These are phyloP conservation scores for Subacronicta megacephala DNA, from an alignment of 2,888 invertebrate genomes.

Conservation along the genomic window DNA sequence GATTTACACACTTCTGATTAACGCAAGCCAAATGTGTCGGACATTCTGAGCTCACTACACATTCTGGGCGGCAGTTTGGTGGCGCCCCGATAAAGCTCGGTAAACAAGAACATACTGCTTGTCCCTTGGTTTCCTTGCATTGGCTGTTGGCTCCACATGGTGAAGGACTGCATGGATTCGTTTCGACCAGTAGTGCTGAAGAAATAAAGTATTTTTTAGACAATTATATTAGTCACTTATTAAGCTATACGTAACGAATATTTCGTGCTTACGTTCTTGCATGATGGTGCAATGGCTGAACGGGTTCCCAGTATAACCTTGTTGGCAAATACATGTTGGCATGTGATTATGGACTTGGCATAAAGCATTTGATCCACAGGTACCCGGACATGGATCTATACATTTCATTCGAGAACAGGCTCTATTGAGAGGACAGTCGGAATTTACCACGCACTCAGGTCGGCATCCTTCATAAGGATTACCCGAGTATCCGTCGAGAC, in stretches of 20 bases:
- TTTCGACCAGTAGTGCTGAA: slow-evolving; percentile 74
- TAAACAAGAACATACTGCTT: slow-evolving; percentile 93
- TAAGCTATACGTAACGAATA: neutral
- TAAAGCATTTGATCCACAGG: slow-evolving; percentile 93
- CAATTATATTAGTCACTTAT: neutral
- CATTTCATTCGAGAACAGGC: slow-evolving; percentile 94
- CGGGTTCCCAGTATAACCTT: slow-evolving; percentile 92
- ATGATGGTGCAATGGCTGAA: slow-evolving; percentile 89
- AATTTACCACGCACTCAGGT: slow-evolving; percentile 93
- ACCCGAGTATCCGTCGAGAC: slow-evolving; percentile 91
- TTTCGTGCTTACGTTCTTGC: slow-evolving; percentile 78
- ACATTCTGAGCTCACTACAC: slow-evolving; percentile 92
- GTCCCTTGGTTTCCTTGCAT: slow-evolving; percentile 92
- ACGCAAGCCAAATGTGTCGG: slow-evolving; percentile 91
- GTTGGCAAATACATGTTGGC: slow-evolving; percentile 92
- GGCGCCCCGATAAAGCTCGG: slow-evolving; percentile 91
- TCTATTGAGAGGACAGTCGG: slow-evolving; percentile 92
- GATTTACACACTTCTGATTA: slow-evolving; percentile 92
- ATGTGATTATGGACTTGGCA: slow-evolving; percentile 94
- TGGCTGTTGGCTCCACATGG: slow-evolving; percentile 94
- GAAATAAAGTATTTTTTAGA: slow-evolving; percentile 32
- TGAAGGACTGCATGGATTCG: slow-evolving; percentile 83
- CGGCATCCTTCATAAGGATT: slow-evolving; percentile 94
- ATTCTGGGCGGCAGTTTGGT: slow-evolving; percentile 93
- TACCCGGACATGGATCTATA: slow-evolving; percentile 94